phyloP scores from a whole-genome alignment of 2,888 invertebrate genomes.

The Rhodophaea formosa region DNA sequence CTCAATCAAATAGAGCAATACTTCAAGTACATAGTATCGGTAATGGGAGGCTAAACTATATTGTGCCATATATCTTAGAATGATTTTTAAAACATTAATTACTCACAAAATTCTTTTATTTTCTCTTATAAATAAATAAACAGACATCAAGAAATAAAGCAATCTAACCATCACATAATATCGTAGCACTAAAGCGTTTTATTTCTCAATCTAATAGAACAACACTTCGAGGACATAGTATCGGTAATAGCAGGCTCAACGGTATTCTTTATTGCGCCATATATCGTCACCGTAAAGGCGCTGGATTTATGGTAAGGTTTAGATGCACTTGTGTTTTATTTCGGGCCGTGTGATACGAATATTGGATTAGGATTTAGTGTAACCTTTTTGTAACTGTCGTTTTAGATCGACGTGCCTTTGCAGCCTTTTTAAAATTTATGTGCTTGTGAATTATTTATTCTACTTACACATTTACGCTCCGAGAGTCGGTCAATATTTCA shows the following conservation, averaged over 20 bases:
- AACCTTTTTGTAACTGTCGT: slow-evolving; percentile 2
- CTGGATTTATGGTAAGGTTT: slow-evolving; percentile 14
- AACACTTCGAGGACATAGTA: slow-evolving; percentile 16
- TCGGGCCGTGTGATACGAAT: slow-evolving; percentile 5
- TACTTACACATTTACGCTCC: no score
- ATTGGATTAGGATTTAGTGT: slow-evolving; percentile 12
- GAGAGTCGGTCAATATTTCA: no score
- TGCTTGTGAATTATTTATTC: no score
- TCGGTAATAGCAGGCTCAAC: slow-evolving; percentile 14
- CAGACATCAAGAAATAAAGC: not conserved
- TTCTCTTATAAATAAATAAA: no score
- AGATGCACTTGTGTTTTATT: slow-evolving; percentile 14
- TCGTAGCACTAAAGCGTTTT: slow-evolving; percentile 15
- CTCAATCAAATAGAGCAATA: slow-evolving; percentile 20
- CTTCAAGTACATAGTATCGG: slow-evolving; percentile 11
- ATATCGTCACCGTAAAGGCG: slow-evolving; percentile 14
- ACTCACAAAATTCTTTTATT: no score
- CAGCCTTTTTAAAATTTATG: no score
- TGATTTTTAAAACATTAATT: no score
- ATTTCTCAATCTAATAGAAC: slow-evolving; percentile 20
- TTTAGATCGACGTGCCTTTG: not conserved
- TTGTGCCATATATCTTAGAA: slow-evolving; percentile 17
- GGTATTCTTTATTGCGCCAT: slow-evolving; percentile 18
- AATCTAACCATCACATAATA: not conserved
- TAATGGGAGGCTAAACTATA: slow-evolving; percentile 15